Percentiles rank a stretch among this genome's conserved stretches.
phyloP scores from a whole-genome alignment of 2,888 invertebrate genomes.

The Lamellibrachia columna region DNA sequence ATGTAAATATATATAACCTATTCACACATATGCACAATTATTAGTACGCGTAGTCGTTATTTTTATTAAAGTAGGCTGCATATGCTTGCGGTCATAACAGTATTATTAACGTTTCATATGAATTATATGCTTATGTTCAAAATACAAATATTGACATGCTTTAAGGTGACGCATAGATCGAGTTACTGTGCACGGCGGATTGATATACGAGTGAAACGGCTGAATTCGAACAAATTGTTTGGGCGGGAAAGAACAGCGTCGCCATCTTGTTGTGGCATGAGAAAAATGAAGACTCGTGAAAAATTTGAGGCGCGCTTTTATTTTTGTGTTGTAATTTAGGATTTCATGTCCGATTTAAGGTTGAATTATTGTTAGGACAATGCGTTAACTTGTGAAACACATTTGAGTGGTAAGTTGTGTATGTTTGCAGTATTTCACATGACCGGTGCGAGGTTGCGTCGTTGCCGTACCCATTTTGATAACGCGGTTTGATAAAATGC shows the following conservation, averaged over 20 bases:
- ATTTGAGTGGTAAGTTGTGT: neutral
- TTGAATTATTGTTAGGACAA: neutral
- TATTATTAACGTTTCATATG: neutral
- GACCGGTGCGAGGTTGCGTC: conserved; percentile 6
- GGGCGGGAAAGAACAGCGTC: conserved; percentile 59
- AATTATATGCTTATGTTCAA: neutral
- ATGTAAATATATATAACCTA: neutral
- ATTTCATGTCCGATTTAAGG: neutral
- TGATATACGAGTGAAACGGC: conserved; percentile 27
- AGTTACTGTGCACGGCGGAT: conserved; percentile 20
- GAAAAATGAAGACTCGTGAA: conserved; percentile 6
- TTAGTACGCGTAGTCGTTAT: neutral
- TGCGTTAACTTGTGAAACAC: neutral
- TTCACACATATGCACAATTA: neutral
- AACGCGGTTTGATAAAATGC: neutral
- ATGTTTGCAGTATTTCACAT: neutral
- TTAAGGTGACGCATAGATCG: neutral
- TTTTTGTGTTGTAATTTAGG: neutral
- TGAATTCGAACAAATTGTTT: conserved; percentile 51
- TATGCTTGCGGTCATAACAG: neutral
- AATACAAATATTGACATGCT: neutral
- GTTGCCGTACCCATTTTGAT: neutral
- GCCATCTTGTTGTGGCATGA: conserved; percentile 53
- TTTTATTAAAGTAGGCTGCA: neutral
- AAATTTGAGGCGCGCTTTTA: neutral